These are phyloP conservation scores for Nycticorax nycticorax DNA, from an alignment of 2,113 vertebrate genomes.

Conservation along the genomic window DNA sequence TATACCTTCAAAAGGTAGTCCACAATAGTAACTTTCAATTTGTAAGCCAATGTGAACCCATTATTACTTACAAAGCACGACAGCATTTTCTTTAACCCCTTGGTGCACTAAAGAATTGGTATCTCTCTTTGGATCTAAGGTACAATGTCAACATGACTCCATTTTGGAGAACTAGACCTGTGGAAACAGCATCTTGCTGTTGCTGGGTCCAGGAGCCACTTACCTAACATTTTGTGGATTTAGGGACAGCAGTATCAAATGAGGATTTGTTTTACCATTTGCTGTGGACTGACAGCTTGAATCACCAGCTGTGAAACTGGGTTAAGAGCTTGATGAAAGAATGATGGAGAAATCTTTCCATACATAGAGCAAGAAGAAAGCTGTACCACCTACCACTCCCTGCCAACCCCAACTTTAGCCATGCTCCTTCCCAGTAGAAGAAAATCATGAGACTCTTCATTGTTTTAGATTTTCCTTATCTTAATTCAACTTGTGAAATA, in stretches of 20 bases:
- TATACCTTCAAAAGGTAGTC: slow-evolving; percentile 19
- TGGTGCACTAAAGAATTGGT: no score
- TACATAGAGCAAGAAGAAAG: neutral
- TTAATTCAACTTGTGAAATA: neutral
- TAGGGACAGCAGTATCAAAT: neutral
- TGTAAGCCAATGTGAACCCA: neutral
- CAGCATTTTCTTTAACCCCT: slow-evolving; percentile 1
- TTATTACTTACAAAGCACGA: neutral
- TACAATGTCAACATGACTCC: neutral
- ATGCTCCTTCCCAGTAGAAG: neutral
- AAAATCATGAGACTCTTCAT: neutral
- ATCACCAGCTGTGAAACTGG: neutral
- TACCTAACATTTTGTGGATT: neutral
- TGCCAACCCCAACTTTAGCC: neutral
- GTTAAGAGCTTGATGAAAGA: neutral
- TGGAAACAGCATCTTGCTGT: neutral
- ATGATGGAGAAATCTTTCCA: neutral
- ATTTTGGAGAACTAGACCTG: neutral
- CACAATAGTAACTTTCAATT: slow-evolving; percentile 11
- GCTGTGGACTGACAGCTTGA: neutral
- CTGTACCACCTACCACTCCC: neutral
- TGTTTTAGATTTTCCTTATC: neutral
- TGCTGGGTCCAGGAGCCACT: neutral
- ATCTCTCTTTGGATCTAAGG: neutral
- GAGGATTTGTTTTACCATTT: neutral